A percentile compares a stretch with the other conserved stretches of the same genome.
These are phyloP conservation scores for Drosophila borealis DNA, from an alignment of 2,888 invertebrate genomes.

Conservation along the genomic window DNA sequence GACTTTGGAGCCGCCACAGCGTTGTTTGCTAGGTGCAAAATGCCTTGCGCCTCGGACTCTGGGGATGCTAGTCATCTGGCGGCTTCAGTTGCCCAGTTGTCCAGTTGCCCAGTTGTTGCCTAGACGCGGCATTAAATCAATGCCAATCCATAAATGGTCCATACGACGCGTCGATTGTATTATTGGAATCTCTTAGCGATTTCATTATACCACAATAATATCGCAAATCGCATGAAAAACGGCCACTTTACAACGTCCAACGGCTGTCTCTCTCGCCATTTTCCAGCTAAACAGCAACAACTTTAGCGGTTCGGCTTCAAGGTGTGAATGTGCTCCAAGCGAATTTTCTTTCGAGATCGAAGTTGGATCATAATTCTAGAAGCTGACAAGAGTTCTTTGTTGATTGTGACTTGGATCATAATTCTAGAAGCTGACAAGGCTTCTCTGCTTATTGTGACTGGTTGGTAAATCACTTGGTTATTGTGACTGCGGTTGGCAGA, in stretches of 20 bases:
- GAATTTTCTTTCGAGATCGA: slow-evolving; percentile 7
- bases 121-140: slow-evolving; percentile 77
- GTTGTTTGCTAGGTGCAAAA: slow-evolving; percentile 77
- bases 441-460: too few species aligned
- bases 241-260: slow-evolving; percentile 16
- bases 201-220: slow-evolving; percentile 76
- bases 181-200: slow-evolving; percentile 75
- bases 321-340: slow-evolving; percentile 47
- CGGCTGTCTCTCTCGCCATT: slow-evolving; percentile 26
- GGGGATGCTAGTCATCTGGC: slow-evolving; percentile 70
- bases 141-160: slow-evolving; percentile 80
- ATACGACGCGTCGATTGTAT: slow-evolving; percentile 62
- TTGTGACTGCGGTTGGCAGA: too few species aligned
- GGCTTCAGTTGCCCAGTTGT: slow-evolving; percentile 27
- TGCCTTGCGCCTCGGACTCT: slow-evolving; percentile 81
- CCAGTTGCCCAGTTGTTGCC: slow-evolving; percentile 24
- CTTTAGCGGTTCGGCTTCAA: slow-evolving; percentile 5
- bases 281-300: slow-evolving; percentile 34
- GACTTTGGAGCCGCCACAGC: slow-evolving; percentile 47
- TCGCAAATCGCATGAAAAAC: slow-evolving; percentile 56
- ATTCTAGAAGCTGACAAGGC: too few species aligned
- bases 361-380: slow-evolving; percentile 9
- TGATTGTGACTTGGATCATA: background rate
- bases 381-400: background rate
- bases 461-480: too few species aligned